Base-by-base conservation (phyloP, 2,797 vertebrate species). In the Anomalospiza imberbis region DNA sequence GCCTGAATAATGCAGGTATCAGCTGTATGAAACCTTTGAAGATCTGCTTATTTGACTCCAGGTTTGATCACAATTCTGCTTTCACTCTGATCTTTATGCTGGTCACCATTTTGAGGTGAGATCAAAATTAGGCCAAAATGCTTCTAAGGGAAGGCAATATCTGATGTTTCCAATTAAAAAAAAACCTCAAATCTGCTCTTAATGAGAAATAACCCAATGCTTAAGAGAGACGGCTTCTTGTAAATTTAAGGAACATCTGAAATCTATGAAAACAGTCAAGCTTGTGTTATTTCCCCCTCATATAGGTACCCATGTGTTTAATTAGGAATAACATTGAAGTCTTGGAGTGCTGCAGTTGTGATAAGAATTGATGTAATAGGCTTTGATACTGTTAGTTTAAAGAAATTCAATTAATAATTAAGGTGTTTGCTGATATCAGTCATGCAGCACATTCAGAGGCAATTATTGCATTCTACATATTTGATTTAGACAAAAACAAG, bases 361-460 rank as follows among this genome's bases (percentile, higher is more conserved):
- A 94, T 95, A 95, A 96, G 89, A 71, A 50, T 76, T 89, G 79
- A 75, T 92, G 51, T 92, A 85, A 83, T 66, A 85, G 73, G 82
- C 94, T 96, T 97, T 95, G 94, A 95, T 94, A 94, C 13, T 26
- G 85, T 79, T 93, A 77, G 54, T 88, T 91, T 95, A 93, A 95
- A 96, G 76, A 86, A 88, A 91, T 91, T 93, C 82, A 88, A 79
- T 94, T 94, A 94, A 94, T 95, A 94, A 94, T 94, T 89, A 81
- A 90, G 79, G 76, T 93, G 79, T 94, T 95, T 86, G 79, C 82
- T 89, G 77, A 53, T 95, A 93, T 75, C 79, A 61, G 79, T 60
- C 34, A n/a, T 36, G 76, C 87, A 89, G 85, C 82, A 80, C 32
- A 66, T 89, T 93, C 91, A 81, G 85, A 89, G 63, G 32, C 70